phyloP scores from a whole-genome alignment of 2,113 vertebrate species.

The Henicopernis longicauda region DNA sequence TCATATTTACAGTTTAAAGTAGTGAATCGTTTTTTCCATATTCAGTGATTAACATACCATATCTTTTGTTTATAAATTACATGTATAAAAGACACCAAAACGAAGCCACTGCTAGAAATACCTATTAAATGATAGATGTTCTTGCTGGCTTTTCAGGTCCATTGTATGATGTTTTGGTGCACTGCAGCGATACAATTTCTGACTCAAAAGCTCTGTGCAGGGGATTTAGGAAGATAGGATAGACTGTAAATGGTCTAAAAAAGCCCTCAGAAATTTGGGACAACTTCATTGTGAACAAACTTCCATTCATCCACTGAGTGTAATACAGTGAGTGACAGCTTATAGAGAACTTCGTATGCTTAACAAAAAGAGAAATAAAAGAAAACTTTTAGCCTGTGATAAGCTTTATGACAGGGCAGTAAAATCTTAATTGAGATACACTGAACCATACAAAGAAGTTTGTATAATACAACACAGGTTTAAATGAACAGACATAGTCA shows the following conservation, averaged over 20 bases:
- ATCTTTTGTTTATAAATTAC: not conserved
- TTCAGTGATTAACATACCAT: not conserved
- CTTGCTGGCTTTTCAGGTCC: not conserved
- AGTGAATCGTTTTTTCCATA: not conserved
- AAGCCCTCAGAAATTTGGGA: constrained; percentile 14
- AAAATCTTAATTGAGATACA: constrained; percentile 56
- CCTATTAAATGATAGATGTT: not conserved
- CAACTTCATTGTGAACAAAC: constrained; percentile 56
- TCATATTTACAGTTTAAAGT: not conserved
- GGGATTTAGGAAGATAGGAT: constrained; percentile 45
- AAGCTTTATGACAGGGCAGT: constrained; percentile 46
- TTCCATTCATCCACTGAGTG: constrained; percentile 35
- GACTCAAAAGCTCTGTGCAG: constrained; percentile 19
- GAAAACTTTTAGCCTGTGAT: constrained; percentile 39
- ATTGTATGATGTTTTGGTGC: not conserved
- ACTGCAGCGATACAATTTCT: not conserved
- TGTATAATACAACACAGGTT: not conserved
- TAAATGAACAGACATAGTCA: constrained; percentile 32
- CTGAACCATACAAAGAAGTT: constrained; percentile 7
- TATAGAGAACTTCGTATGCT: constrained; percentile 30
- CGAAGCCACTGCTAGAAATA: not conserved
- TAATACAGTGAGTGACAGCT: constrained; percentile 27
- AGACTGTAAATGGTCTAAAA: constrained; percentile 21
- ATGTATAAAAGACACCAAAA: not conserved
- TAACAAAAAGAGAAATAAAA: constrained; percentile 58